Evolutionary conservation across 2,888 invertebrate species (phyloP).

Genomic region (Sinopyrophorus schimmeli): DNA sequence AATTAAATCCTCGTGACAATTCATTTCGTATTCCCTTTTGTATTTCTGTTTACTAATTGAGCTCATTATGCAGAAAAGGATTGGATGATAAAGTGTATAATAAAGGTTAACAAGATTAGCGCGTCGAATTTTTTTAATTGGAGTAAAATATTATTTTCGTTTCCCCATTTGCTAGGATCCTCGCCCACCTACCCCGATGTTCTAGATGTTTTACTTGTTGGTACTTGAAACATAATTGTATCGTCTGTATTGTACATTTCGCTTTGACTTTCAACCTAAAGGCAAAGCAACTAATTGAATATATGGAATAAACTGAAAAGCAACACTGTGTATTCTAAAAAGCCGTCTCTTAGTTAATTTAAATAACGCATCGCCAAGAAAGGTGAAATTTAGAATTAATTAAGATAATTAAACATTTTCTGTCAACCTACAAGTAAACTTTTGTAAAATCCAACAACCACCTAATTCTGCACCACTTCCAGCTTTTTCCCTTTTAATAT

Average conservation of each 20-base stretch:
- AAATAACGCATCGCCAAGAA: slow-evolving; percentile 4
- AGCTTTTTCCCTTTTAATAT: no score
- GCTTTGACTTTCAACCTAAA: no score
- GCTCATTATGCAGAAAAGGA: slow-evolving; percentile 7
- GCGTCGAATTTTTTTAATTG: slow-evolving; percentile 1
- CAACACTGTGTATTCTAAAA: slow-evolving; percentile 2
- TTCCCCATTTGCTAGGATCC: no score
- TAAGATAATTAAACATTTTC: slow-evolving; percentile 26
- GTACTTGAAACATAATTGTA: no score
- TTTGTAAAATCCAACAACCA: slow-evolving; percentile 2
- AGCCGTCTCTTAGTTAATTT: slow-evolving; percentile 9
- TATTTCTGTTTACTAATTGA: slow-evolving; percentile 15
- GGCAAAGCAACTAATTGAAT: no score
- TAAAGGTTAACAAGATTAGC: slow-evolving; percentile 8
- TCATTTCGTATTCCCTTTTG: slow-evolving; percentile 11
- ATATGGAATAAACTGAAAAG: slow-evolving; percentile 11
- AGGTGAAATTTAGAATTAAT: slow-evolving; percentile 21
- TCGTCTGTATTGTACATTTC: no score
- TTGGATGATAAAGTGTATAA: slow-evolving; percentile 10
- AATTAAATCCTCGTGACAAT: slow-evolving; percentile 10
- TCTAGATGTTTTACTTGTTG: no score
- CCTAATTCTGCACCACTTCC: no score
- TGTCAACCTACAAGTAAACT: slow-evolving; percentile 17
- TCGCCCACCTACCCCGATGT: no score
- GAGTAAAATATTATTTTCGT: no score